Percentiles rank a stretch among this genome's conserved stretches.
phyloP scores from a whole-genome alignment of 2,888 invertebrate genomes.

The Tetheella fluctuosa region DNA sequence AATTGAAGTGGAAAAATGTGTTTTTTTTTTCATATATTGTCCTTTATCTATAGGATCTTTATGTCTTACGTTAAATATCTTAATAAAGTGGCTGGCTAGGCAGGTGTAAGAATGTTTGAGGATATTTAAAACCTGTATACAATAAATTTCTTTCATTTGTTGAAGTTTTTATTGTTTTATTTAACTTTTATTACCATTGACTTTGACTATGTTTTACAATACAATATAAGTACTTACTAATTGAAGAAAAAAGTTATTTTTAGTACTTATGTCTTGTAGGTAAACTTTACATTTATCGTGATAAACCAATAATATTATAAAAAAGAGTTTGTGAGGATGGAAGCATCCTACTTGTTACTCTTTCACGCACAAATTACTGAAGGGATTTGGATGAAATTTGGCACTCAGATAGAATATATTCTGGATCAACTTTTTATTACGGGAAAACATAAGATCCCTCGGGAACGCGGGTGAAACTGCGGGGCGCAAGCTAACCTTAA shows the following conservation, averaged over 20 bases:
- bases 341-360: no score
- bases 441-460: no score
- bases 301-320: neutral
- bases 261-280: neutral
- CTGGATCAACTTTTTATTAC: no score
- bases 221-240: neutral
- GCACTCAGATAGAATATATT: no score
- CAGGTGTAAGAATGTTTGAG: constrained; percentile 79
- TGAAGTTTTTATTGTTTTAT: constrained; percentile 74
- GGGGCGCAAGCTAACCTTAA: no score
- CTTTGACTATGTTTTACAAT: constrained; percentile 22
- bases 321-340: no score
- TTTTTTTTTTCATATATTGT: constrained; percentile 72
- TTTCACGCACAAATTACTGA: no score
- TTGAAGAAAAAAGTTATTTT: neutral
- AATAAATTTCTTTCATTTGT: constrained; percentile 85
- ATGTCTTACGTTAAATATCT: constrained; percentile 80
- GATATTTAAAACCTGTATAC: constrained; percentile 85
- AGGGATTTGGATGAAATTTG: no score
- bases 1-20: constrained; percentile 59
- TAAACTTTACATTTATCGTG: neutral
- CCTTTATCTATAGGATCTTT: constrained; percentile 79
- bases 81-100: constrained; percentile 78
- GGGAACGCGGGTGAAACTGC: no score
- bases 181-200: constrained; percentile 31